Percentiles rank a stretch among this genome's conserved stretches.
These are phyloP conservation scores for Zosterops pallidus DNA, from an alignment of 2,113 vertebrate genomes.

Conservation along the genomic window DNA sequence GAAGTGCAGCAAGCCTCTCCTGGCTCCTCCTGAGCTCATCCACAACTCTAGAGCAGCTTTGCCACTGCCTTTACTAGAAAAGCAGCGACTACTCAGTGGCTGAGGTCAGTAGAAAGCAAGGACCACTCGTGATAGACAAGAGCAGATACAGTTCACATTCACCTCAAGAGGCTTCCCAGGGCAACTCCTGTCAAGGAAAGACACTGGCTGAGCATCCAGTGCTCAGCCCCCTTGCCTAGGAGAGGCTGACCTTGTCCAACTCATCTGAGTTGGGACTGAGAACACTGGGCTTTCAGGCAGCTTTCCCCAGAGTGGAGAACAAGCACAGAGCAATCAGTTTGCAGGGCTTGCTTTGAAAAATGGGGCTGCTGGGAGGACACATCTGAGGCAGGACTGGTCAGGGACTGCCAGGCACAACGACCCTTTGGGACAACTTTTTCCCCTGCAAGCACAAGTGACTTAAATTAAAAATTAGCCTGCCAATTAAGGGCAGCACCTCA, in stretches of 20 bases:
- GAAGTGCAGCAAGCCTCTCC: neutral
- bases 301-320: neutral
- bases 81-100: neutral
- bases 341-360: neutral
- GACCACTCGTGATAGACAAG: rapidly evolving
- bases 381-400: neutral
- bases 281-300: neutral
- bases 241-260: too few relatives aligned
- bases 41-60: neutral
- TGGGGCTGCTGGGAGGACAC: neutral
- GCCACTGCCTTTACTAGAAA: neutral
- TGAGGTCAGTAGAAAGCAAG: neutral
- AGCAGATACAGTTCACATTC: neutral
- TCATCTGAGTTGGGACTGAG: neutral
- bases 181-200: neutral
- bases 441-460: neutral
- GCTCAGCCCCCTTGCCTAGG: neutral
- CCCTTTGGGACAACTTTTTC: neutral
- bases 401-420: neutral
- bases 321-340: neutral
- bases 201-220: too few relatives aligned
- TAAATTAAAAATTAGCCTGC: conserved; percentile 45
- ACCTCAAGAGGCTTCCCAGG: neutral
- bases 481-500: conserved; percentile 45
- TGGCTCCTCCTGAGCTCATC: neutral